Conservation (phyloP, 1,140 invertebrate genomes). For the Scaptodrosophila lebanonensis region DNA sequence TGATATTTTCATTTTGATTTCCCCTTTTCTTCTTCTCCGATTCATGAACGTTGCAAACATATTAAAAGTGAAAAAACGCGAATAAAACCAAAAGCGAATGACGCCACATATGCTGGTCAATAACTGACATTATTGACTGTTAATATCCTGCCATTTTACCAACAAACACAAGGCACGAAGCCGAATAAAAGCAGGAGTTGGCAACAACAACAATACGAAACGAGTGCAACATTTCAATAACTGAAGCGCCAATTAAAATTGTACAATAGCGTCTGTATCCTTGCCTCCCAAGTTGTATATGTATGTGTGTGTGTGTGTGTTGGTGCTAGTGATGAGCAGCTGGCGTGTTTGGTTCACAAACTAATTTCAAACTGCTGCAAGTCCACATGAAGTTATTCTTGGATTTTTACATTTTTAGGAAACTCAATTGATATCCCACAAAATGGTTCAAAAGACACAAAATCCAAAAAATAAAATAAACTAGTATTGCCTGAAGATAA, state of each 20-base stretch:
- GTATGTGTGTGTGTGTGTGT: neutral
- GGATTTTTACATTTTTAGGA: no score
- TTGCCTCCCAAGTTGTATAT: conserved; percentile 21
- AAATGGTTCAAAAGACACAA: no score
- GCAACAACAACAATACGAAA: conserved; percentile 14
- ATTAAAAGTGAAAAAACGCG: conserved; percentile 44
- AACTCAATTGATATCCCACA: no score
- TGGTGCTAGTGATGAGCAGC: no score
- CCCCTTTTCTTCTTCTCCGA: conserved; percentile 17
- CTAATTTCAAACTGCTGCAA: no score
- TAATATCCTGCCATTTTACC: conserved; percentile 38
- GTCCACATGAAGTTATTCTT: no score
- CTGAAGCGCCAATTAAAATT: conserved; percentile 71
- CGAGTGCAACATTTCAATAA: conserved; percentile 68
- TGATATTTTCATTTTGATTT: conserved; percentile 23
- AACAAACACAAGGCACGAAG: conserved; percentile 2
- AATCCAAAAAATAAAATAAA: no score
- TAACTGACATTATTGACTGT: conserved; percentile 70
- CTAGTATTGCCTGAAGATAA: no score
- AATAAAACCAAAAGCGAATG: conserved; percentile 13
- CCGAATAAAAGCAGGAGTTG: neutral
- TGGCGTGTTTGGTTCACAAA: no score
- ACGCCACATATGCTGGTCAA: conserved; percentile 58
- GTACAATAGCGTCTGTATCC: conserved; percentile 43
- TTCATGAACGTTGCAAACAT: no score